Conservation (phyloP, 2,113 vertebrate species). For the Struthidea cinerea region DNA sequence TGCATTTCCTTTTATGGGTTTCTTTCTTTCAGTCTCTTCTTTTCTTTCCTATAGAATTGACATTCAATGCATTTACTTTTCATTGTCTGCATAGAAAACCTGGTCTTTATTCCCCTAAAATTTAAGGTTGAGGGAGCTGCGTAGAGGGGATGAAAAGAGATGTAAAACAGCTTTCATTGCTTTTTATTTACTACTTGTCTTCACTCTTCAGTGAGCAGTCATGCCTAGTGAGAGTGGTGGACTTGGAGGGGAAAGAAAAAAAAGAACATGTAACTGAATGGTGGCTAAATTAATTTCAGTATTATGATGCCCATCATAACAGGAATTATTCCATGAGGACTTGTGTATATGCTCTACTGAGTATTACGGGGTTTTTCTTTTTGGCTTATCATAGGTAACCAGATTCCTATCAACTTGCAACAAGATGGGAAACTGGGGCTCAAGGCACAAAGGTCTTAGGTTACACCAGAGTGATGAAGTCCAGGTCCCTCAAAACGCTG, state of each 20-base stretch:
- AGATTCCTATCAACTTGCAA: neutral
- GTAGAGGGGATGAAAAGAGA: neutral
- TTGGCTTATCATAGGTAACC: neutral
- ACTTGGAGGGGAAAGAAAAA: neutral
- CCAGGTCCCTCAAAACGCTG: neutral
- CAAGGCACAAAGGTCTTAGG: neutral
- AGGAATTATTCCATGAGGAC: neutral
- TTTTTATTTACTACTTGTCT: slow-evolving; percentile 17
- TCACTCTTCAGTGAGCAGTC: neutral
- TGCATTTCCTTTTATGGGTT: slow-evolving; percentile 26
- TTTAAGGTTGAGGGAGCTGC: neutral
- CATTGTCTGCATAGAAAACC: neutral
- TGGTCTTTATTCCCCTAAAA: neutral
- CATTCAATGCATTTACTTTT: neutral
- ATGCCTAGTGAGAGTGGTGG: neutral
- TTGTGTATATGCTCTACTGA: neutral
- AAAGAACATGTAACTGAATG: neutral
- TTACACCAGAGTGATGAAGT: neutral
- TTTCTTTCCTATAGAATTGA: neutral
- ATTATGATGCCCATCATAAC: neutral
- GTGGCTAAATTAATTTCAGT: neutral
- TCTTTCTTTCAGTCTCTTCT: neutral
- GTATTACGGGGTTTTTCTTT: neutral
- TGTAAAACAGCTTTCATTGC: neutral
- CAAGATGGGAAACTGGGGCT: neutral